Percentiles rank a stretch among this genome's conserved stretches.
Evolutionary conservation across 2,888 invertebrate genomes (phyloP).

Genomic region (Amiota minor): DNA sequence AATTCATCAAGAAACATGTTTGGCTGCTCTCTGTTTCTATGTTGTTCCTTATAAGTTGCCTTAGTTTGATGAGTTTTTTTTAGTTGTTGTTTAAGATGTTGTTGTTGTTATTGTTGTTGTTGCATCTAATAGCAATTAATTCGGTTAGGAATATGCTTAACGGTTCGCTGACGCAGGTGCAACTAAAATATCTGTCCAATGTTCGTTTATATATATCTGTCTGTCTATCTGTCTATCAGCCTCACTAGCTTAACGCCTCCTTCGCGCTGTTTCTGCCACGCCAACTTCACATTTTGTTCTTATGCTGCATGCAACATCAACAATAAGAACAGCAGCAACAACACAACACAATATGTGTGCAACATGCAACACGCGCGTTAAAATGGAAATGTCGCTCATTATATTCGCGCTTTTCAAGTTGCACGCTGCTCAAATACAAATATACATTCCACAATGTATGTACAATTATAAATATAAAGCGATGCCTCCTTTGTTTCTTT

Average conservation of each 20-base stretch:
- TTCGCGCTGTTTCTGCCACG: not conserved
- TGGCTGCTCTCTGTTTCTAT: not conserved
- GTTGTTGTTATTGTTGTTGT: slow-evolving; percentile 53
- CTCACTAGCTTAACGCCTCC: not conserved
- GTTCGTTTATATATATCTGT: not conserved
- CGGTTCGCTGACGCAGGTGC: slow-evolving; percentile 19
- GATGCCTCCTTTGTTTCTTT: no score
- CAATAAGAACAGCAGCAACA: no score
- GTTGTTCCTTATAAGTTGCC: no score
- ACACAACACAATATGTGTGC: not conserved
- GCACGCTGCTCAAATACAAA: no score
- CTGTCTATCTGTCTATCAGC: not conserved
- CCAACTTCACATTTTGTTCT: no score
- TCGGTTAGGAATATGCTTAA: slow-evolving; percentile 23
- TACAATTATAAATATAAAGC: no score
- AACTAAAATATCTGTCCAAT: not conserved
- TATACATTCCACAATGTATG: no score
- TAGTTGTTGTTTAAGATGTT: slow-evolving; percentile 6
- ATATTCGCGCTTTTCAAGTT: not conserved
- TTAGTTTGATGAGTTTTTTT: not conserved
- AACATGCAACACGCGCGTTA: slow-evolving; percentile 16
- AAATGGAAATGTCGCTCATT: slow-evolving; percentile 18
- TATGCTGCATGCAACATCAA: not conserved
- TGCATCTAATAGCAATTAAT: slow-evolving; percentile 59
- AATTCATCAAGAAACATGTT: slow-evolving; percentile 63